phyloP scores from a whole-genome alignment of 2,113 vertebrate genomes.

The Mobula birostris region DNA sequence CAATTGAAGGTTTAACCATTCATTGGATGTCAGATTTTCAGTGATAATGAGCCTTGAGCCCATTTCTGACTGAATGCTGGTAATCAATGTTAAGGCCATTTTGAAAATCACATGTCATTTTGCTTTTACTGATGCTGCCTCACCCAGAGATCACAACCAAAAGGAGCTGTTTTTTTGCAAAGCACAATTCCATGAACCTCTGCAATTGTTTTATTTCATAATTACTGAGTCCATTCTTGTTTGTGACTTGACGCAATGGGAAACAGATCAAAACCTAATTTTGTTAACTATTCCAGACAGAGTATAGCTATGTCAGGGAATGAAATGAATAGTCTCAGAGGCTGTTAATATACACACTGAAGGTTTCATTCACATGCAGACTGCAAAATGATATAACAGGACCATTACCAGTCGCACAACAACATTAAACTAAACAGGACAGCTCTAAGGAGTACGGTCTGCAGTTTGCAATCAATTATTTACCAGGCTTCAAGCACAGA shows the following conservation, averaged over 20 bases:
- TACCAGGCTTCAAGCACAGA: neutral
- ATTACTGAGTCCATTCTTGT: neutral
- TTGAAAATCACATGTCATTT: neutral
- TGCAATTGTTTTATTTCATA: neutral
- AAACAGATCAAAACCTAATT: slow-evolving; percentile 20
- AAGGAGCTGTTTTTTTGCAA: neutral
- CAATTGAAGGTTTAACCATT: neutral
- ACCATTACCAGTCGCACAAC: slow-evolving; percentile 15
- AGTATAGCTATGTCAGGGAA: slow-evolving; percentile 16
- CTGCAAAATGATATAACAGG: slow-evolving; percentile 23
- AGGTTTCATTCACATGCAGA: slow-evolving; percentile 27
- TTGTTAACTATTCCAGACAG: neutral
- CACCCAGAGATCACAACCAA: neutral
- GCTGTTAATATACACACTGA: too few relatives aligned
- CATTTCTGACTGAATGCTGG: neutral
- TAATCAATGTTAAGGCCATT: neutral
- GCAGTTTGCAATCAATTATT: slow-evolving; percentile 35
- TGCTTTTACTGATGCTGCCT: neutral
- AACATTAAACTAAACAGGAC: slow-evolving; percentile 23
- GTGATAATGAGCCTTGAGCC: neutral
- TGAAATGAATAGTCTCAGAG: neutral
- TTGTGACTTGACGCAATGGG: neutral
- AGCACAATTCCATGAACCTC: neutral
- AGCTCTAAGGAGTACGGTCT: slow-evolving; percentile 22
- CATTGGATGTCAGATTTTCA: neutral